Evolutionary conservation across 1,140 invertebrate genomes (phyloP), one percentile per base, ranked within the genome.

Genomic region (Ostrea denselamellosa): DNA sequence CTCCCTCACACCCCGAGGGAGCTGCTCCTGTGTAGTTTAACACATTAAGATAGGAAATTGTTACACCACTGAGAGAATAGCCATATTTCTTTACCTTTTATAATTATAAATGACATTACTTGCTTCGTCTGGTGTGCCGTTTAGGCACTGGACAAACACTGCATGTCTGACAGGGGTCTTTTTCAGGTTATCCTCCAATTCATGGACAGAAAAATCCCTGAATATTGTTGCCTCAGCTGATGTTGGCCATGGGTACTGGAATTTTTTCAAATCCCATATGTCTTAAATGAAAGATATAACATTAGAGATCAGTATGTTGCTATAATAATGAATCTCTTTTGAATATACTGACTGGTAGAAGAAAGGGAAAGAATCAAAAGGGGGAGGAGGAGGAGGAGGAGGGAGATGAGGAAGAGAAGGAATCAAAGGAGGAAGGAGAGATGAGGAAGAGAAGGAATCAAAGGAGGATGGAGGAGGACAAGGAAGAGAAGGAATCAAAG

Each of bases 241-340:
- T n/a, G 91, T 90, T 2, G 91, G 92, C 92, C 92, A 92, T 51
- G 87, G 77, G 71, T 92, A 92, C 9, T 90, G 44, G 53, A 92
- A 92, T 28, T 86, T 90, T 28, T 90, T 53, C 25, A 92, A 86
- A 12, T 91, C 90, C 91, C 91, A 92, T 44, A 92, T 87, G 84
- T 92, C 92, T 92, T 12, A 14, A 44, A 52, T 71, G 52, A 51
- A 82, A 51, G 51, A 53, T 19, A 34, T 25, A 25, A 71, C 19
- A 71, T 25, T 25, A 25, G n/a, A n/a, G 19, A 22, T 71, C 34
- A 44, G 1, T 2, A 44, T 2, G 34, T 5, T 44, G 34, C 5
- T 44, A 44, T 44, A 44, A 44, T 44, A 44, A 44, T 44, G 34
- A 44, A 44, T 44, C 34, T 5, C 34, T 44, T n/a, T 44, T 2